These are phyloP conservation scores for Ceraclea dissimilis DNA, from an alignment of 2,888 invertebrate species.

Conservation along the genomic window DNA sequence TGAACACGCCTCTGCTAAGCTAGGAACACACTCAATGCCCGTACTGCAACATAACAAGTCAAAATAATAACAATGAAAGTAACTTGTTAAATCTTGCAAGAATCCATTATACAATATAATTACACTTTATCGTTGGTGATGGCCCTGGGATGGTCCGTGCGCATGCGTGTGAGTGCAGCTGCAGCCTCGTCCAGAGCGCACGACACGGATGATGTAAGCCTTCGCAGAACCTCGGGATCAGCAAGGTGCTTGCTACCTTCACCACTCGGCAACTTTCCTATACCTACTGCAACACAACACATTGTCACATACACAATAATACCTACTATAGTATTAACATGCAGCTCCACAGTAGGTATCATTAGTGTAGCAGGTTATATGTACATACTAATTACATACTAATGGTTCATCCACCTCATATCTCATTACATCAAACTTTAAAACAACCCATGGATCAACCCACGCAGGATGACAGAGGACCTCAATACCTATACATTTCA, in stretches of 20 bases:
- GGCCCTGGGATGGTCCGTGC: slow-evolving; percentile 76
- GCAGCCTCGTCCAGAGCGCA: slow-evolving; percentile 96
- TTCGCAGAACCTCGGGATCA: slow-evolving; percentile 81
- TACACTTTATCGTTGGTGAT: slow-evolving; percentile 40
- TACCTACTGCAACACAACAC: slow-evolving; percentile 47
- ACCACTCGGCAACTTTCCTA: slow-evolving; percentile 70
- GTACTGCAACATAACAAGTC: slow-evolving; percentile 20
- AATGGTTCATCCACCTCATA: too few species aligned
- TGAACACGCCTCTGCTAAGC: slow-evolving; percentile 86
- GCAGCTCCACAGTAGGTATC: too few species aligned
- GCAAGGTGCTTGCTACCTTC: slow-evolving; percentile 73
- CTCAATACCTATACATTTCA: too few species aligned
- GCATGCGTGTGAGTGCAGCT: slow-evolving; percentile 92
- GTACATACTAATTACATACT: too few species aligned
- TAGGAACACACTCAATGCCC: slow-evolving; percentile 50
- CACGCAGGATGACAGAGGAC: too few species aligned
- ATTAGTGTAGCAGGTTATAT: too few species aligned
- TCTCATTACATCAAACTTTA: too few species aligned
- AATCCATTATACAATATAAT: too few species aligned
- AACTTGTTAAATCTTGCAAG: not conserved
- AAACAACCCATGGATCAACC: too few species aligned
- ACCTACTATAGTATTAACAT: too few species aligned
- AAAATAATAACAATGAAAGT: not conserved
- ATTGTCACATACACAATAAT: not conserved
- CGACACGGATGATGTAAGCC: slow-evolving; percentile 81